Percentiles rank a stretch among this genome's conserved stretches.
Evolutionary conservation across 2,888 invertebrate genomes (phyloP).

Genomic region (Scelioninae gen. 1): DNA sequence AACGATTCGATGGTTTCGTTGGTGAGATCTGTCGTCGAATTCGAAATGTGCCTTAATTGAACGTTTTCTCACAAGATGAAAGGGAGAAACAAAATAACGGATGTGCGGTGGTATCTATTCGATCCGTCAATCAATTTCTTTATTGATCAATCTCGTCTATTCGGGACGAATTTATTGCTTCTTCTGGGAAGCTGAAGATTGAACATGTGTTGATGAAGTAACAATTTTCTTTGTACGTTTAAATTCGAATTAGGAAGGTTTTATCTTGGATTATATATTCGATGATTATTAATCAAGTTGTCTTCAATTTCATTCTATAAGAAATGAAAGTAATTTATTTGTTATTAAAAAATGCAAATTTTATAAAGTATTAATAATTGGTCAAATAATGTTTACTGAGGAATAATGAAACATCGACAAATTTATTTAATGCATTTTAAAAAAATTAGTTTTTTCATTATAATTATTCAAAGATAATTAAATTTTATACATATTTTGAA

Average conservation of each 20-base stretch:
- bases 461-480: too few relatives aligned
- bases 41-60: conserved; percentile 79
- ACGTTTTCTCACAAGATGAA: conserved; percentile 80
- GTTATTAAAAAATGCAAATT: too few relatives aligned
- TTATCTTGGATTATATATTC: conserved; percentile 1
- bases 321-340: too few relatives aligned
- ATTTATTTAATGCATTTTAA: too few relatives aligned
- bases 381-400: too few relatives aligned
- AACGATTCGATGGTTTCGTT: conserved; percentile 79
- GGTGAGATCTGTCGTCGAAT: conserved; percentile 80
- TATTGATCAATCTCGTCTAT: conserved; percentile 71
- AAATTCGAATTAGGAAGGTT: conserved; percentile 2
- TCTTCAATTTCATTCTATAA: too few relatives aligned
- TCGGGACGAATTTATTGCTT: conserved; percentile 71
- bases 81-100: conserved; percentile 60
- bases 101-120: conserved; percentile 69
- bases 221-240: conserved; percentile 36
- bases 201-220: conserved; percentile 36
- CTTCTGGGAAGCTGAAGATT: conserved; percentile 40
- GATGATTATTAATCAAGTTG: conserved; percentile 3
- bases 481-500: too few relatives aligned
- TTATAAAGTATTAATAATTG: too few relatives aligned
- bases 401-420: too few relatives aligned
- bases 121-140: conserved; percentile 77
- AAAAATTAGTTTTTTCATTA: too few relatives aligned